These are phyloP conservation scores for Spinus olivaceus DNA, from an alignment of 2,797 vertebrate genomes.

Conservation along the genomic window DNA sequence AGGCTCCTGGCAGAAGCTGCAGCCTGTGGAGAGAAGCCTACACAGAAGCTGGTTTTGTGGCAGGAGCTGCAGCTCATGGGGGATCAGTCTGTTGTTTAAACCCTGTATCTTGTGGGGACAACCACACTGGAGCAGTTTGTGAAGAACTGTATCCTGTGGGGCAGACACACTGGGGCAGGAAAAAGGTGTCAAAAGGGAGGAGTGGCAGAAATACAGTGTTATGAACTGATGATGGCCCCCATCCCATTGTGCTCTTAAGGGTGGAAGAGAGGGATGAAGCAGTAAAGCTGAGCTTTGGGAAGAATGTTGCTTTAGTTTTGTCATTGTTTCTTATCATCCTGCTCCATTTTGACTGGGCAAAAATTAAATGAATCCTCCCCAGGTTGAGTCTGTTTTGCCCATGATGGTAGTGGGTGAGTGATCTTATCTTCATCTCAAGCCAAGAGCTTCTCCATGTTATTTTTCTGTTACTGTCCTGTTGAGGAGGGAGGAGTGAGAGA, in stretches of 20 bases:
- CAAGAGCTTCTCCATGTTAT: neutral
- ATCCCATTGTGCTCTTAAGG: accelerated
- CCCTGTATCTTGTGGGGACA: neutral
- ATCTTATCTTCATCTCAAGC: neutral
- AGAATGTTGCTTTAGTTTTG: neutral
- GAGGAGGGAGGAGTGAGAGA: neutral
- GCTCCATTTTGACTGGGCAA: neutral
- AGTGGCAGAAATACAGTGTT: neutral
- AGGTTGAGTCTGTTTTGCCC: neutral
- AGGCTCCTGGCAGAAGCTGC: neutral
- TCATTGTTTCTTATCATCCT: neutral
- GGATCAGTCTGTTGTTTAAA: neutral
- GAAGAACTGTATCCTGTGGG: neutral
- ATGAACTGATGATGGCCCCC: neutral
- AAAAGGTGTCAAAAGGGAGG: neutral
- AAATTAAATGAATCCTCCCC: neutral
- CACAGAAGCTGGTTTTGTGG: neutral
- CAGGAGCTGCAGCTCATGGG: neutral
- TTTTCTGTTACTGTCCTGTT: neutral
- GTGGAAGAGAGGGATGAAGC: neutral
- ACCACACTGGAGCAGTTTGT: neutral
- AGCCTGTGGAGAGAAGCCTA: neutral
- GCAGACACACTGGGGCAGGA: accelerated
- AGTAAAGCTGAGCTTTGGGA: neutral
- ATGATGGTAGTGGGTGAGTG: neutral